These are phyloP conservation scores for Cantharis lateralis DNA, from an alignment of 2,888 invertebrate species.

Conservation along the genomic window DNA sequence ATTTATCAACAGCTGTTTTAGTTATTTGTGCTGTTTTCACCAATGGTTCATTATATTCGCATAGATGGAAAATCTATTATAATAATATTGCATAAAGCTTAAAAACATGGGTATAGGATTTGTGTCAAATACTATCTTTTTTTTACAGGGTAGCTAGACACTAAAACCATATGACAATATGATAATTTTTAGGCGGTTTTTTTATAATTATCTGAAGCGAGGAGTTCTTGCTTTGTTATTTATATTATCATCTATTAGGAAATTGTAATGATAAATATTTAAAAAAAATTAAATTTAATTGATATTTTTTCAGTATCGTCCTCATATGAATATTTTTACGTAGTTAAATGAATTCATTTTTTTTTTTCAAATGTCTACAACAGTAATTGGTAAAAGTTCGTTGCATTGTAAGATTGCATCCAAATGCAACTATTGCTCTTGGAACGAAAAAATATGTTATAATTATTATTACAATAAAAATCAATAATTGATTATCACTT, in stretches of 20 bases:
- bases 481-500: slow-evolving; percentile 12
- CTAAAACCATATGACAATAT: too few relatives aligned
- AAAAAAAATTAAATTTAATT: too few relatives aligned
- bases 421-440: not conserved
- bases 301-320: too few relatives aligned
- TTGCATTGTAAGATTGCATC: not conserved
- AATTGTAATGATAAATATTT: too few relatives aligned
- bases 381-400: not conserved
- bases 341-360: too few relatives aligned
- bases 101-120: not conserved
- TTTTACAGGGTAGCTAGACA: not conserved
- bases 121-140: not conserved
- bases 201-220: too few relatives aligned
- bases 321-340: too few relatives aligned
- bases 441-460: not conserved
- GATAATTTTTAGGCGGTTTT: too few relatives aligned
- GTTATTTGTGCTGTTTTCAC: not conserved
- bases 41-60: too few relatives aligned
- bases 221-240: too few relatives aligned
- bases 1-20: not conserved
- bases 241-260: too few relatives aligned
- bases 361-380: too few relatives aligned
- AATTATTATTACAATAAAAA: not conserved
- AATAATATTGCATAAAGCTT: not conserved
- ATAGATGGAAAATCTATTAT: not conserved